These are phyloP conservation scores for Epinephelus fuscoguttatus DNA, from an alignment of 2,113 vertebrate species.

Conservation along the genomic window DNA sequence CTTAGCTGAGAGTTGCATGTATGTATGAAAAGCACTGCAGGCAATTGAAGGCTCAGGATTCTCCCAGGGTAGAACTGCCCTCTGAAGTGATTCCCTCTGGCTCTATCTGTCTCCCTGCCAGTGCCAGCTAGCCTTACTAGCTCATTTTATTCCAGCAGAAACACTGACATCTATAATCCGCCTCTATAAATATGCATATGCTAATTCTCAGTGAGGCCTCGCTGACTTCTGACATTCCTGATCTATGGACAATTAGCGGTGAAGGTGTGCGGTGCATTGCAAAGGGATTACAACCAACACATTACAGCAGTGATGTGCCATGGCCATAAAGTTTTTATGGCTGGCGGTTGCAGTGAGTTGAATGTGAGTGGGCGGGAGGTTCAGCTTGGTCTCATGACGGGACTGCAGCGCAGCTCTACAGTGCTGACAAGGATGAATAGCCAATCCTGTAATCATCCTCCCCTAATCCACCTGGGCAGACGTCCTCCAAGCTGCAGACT, in stretches of 20 bases:
- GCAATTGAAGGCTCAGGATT: constrained; percentile 31
- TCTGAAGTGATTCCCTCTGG: constrained; percentile 22
- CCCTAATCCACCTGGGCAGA: constrained; percentile 71
- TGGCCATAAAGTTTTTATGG: constrained; percentile 35
- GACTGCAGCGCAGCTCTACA: constrained; percentile 31
- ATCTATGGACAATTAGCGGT: constrained; percentile 39
- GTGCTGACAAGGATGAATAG: constrained; percentile 74
- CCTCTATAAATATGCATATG: constrained; percentile 32
- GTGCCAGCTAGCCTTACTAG: constrained; percentile 13
- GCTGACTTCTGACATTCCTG: constrained; percentile 27
- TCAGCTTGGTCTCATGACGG: constrained; percentile 11
- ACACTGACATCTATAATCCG: constrained; percentile 4
- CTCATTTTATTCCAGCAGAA: constrained; percentile 35
- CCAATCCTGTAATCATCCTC: constrained; percentile 74
- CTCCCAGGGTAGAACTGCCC: not conserved
- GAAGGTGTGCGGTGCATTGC: not conserved
- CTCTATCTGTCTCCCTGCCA: constrained; percentile 3
- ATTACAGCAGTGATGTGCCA: not conserved
- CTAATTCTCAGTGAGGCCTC: constrained; percentile 11
- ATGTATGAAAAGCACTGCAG: not conserved
- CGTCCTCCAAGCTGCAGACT: constrained; percentile 52
- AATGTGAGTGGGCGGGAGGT: constrained; percentile 30
- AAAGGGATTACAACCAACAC: constrained; percentile 14
- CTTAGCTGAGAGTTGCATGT: not conserved
- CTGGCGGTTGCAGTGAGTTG: not conserved